Percentiles rank a stretch among this genome's conserved stretches.
These are phyloP conservation scores for Pseudonaja textilis DNA, from an alignment of 2,113 vertebrate species.

Conservation along the genomic window DNA sequence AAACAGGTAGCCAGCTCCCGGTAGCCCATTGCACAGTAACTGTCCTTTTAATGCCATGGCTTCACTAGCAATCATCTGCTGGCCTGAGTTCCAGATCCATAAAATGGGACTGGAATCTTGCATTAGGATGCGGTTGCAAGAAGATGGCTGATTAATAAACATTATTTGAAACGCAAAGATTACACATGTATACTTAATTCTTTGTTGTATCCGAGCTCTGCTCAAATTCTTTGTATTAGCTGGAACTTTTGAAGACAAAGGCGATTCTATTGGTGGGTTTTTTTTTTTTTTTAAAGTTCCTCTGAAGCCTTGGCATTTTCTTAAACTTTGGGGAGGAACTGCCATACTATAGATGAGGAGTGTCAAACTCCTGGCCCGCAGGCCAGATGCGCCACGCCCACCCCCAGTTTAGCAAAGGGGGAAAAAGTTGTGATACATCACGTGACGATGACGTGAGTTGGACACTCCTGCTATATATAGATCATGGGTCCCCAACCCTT, in stretches of 20 bases:
- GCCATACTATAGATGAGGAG: background rate
- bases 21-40: background rate
- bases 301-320: too few relatives aligned
- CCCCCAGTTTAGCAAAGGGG: too few relatives aligned
- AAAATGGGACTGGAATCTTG: too few relatives aligned
- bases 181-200: too few relatives aligned
- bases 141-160: background rate
- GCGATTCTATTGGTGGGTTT: too few relatives aligned
- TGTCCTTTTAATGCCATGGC: background rate
- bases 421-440: too few relatives aligned
- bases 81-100: background rate
- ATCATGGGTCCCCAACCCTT: background rate
- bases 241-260: background rate
- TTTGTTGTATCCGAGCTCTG: background rate
- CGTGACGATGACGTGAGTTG: too few relatives aligned
- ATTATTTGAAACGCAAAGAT: background rate
- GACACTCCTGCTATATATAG: too few relatives aligned
- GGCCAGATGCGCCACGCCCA: too few relatives aligned
- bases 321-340: background rate
- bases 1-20: too few relatives aligned
- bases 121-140: background rate
- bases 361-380: too few relatives aligned
- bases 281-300: background rate
- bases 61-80: background rate
- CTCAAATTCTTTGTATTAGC: background rate